A percentile compares a stretch with the other conserved stretches of the same genome.
Evolutionary conservation across 2,888 invertebrate genomes (phyloP).

Genomic region (Synanthedon formicaeformis): DNA sequence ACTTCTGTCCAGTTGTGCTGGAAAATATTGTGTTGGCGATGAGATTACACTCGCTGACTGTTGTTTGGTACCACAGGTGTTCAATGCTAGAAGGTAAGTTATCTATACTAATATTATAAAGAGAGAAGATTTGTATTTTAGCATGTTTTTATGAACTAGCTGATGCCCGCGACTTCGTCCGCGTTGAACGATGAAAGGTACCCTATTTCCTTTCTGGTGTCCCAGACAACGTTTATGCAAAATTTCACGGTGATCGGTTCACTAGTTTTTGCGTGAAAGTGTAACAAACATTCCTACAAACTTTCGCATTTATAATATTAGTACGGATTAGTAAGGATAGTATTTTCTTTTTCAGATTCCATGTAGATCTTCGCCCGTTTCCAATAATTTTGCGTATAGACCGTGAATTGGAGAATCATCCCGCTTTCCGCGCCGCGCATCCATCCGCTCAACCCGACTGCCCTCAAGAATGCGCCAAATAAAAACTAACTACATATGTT

Average conservation of each 20-base stretch:
- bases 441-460: conserved; percentile 95
- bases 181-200: too few relatives aligned
- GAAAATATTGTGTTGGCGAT: conserved; percentile 94
- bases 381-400: conserved; percentile 91
- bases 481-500: conserved; percentile 12
- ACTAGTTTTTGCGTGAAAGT: too few relatives aligned
- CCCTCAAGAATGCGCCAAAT: conserved; percentile 88
- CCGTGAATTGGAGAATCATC: conserved; percentile 86
- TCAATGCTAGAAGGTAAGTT: conserved; percentile 86
- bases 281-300: too few relatives aligned
- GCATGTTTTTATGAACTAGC: too few relatives aligned
- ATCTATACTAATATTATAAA: not conserved
- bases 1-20: conserved; percentile 83
- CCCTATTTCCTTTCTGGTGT: too few relatives aligned
- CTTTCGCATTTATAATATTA: too few relatives aligned
- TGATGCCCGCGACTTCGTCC: too few relatives aligned
- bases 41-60: conserved; percentile 94
- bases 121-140: too few relatives aligned
- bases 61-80: conserved; percentile 95
- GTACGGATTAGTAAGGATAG: too few relatives aligned
- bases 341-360: conserved; percentile 74
- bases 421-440: conserved; percentile 91
- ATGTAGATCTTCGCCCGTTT: conserved; percentile 89
- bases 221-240: too few relatives aligned
- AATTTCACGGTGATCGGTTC: too few relatives aligned